A percentile compares a stretch with the other conserved stretches of the same genome.
These are phyloP conservation scores for Dicerorhinus sumatrensis DNA, from an alignment of 2,113 vertebrate genomes.

Conservation along the genomic window DNA sequence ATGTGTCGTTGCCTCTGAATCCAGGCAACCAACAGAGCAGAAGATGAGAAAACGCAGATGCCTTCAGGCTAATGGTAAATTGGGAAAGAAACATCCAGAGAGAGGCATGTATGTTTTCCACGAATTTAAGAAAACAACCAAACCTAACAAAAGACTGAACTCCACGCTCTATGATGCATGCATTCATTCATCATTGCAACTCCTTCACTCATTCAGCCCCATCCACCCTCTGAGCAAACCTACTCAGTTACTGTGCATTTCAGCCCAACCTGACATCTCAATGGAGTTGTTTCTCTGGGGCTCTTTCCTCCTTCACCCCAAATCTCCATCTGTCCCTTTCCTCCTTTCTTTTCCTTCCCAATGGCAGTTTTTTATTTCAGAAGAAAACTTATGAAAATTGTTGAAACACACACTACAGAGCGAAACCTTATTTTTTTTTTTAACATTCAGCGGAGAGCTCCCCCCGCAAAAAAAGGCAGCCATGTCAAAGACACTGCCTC, in stretches of 20 bases:
- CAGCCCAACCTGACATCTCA: slow-evolving; percentile 76
- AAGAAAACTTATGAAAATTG: slow-evolving; percentile 92
- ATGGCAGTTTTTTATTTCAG: slow-evolving; percentile 89
- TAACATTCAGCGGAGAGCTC: slow-evolving; percentile 86
- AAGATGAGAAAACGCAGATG: neutral
- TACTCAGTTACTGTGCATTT: accelerated
- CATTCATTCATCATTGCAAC: accelerated
- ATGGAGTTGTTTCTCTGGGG: slow-evolving; percentile 68
- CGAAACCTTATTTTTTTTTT: slow-evolving; percentile 86
- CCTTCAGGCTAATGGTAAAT: neutral
- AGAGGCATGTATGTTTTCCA: neutral
- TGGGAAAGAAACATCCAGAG: neutral
- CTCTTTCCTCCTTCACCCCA: slow-evolving; percentile 71
- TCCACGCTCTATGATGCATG: accelerated
- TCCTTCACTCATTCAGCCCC: neutral
- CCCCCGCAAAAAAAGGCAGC: slow-evolving; percentile 88
- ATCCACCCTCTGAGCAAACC: neutral
- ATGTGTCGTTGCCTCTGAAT: neutral
- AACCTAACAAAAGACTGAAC: neutral
- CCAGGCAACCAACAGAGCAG: no score
- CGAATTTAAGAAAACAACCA: neutral
- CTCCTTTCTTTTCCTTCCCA: slow-evolving; percentile 86
- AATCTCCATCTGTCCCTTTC: slow-evolving; percentile 70
- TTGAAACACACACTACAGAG: slow-evolving; percentile 91
- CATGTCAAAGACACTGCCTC: slow-evolving; percentile 94